phyloP scores from a whole-genome alignment of 2,888 invertebrate genomes.

The Sesia apiformis region DNA sequence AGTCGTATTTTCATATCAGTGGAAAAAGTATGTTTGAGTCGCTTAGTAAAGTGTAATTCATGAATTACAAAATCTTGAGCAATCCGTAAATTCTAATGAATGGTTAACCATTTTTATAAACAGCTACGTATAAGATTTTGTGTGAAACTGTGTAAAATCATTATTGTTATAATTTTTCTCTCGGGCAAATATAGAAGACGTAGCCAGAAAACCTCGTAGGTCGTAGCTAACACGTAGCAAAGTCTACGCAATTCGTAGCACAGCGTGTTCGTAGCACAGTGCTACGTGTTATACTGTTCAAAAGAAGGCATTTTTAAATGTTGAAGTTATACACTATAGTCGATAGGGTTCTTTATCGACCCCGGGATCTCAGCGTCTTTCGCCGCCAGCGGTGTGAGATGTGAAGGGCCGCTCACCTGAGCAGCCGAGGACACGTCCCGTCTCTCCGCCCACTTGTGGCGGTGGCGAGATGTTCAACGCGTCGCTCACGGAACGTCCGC shows the following conservation, averaged over 20 bases:
- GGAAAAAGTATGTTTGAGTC: too few species aligned
- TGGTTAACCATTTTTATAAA: too few species aligned
- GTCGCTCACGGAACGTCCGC: conserved; percentile 67
- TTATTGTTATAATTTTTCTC: too few species aligned
- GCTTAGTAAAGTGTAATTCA: too few species aligned
- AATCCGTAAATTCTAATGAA: too few species aligned
- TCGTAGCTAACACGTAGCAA: conserved; percentile 3
- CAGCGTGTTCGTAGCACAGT: conserved; percentile 1
- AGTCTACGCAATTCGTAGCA: conserved; percentile 22
- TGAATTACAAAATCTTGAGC: too few species aligned
- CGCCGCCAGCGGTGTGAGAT: conserved; percentile 42
- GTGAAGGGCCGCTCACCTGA: conserved; percentile 63
- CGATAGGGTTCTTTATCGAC: conserved; percentile 45
- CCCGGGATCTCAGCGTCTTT: conserved; percentile 54
- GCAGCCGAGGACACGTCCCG: conserved; percentile 50
- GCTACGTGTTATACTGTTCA: not conserved
- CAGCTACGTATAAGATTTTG: too few species aligned
- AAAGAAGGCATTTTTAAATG: not conserved
- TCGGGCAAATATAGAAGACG: too few species aligned
- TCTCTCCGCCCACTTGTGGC: conserved; percentile 69
- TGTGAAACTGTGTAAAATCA: too few species aligned
- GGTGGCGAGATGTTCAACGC: conserved; percentile 36
- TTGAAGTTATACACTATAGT: not conserved
- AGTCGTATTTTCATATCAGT: too few species aligned
- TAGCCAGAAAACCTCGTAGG: too few species aligned